Evolutionary conservation across 2,888 invertebrate species (phyloP), one percentile per base, ranked within the genome.

Genomic region (Melieria crassipennis): DNA sequence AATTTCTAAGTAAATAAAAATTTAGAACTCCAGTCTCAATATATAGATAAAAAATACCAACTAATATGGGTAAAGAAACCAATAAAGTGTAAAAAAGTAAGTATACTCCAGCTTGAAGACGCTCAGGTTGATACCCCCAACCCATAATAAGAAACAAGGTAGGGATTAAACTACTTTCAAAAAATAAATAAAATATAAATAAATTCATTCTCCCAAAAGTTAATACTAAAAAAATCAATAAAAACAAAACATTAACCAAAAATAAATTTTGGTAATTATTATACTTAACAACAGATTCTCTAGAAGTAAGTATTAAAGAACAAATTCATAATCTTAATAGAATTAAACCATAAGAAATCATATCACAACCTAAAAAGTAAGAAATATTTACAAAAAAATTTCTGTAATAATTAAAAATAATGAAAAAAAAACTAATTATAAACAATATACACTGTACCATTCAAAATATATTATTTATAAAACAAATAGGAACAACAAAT

Each of bases 51-150:
- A 83, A 84, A 80, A 83, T 79, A 3, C 79, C 77, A 56, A 82
- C 67, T 76, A 82, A 79, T 77, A 82, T 91, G 84, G 71, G 90
- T 65, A 89, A 88, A 78, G 92, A 92, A 80, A 89, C 90, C 84
- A 91, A 88, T 84, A 92, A 88, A 73, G 92, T 92, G 88, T 92
- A 92, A 88, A 92, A 89, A 84, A 92, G 88, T 86, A 92, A 88
- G 89, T 92, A 92, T 79, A 91, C 80, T 0, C 90, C 89, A 1
- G 92, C 91, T 76, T 90, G 89, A 82, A 92, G 84, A 0, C 92
- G 92, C 76, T 92, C 92, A 76, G 90, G 89, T 78, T 92, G 91
- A 87, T 90, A 90, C 0, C 92, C 92, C 65, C 92, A 92, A 0
- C 90, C 90, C 79, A 92, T 83, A 90, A 92, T 90, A 85, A 92